Percentiles rank a stretch among this genome's conserved stretches.
phyloP scores from a whole-genome alignment of 2,113 vertebrate species.

The Gallinago undulata region DNA sequence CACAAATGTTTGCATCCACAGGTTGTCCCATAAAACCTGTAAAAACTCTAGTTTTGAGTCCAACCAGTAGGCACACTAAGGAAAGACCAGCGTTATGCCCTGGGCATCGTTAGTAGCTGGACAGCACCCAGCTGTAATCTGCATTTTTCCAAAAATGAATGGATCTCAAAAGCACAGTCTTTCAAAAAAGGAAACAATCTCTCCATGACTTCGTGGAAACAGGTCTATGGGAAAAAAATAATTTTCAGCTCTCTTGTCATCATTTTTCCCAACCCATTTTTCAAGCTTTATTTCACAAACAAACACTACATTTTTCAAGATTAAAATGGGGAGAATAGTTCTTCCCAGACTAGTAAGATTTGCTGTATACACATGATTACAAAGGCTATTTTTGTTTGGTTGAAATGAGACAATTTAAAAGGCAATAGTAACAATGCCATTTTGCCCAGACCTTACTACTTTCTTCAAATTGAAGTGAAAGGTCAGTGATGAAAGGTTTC shows the following conservation, averaged over 20 bases:
- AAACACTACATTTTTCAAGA: not conserved
- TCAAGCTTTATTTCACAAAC: not conserved
- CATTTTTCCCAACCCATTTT: not conserved
- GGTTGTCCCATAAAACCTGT: not conserved
- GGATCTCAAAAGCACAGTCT: not conserved
- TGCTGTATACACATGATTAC: not conserved
- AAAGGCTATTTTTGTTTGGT: not conserved
- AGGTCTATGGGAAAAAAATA: not conserved
- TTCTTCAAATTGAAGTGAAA: constrained; percentile 26
- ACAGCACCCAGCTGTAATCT: not conserved
- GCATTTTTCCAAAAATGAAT: not conserved
- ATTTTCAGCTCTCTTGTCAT: not conserved
- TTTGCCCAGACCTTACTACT: not conserved
- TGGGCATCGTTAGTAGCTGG: no score
- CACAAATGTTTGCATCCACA: not conserved
- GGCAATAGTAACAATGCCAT: not conserved
- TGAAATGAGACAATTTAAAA: not conserved
- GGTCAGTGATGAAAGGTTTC: not conserved
- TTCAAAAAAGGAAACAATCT: not conserved
- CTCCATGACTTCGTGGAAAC: not conserved
- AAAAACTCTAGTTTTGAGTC: not conserved
- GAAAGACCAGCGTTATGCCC: not conserved
- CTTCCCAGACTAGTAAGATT: not conserved
- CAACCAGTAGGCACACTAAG: not conserved
- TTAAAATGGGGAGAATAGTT: not conserved